Base-by-base conservation (phyloP, 2,797 vertebrate genomes). In the Microctenopoma steveboyesi region DNA sequence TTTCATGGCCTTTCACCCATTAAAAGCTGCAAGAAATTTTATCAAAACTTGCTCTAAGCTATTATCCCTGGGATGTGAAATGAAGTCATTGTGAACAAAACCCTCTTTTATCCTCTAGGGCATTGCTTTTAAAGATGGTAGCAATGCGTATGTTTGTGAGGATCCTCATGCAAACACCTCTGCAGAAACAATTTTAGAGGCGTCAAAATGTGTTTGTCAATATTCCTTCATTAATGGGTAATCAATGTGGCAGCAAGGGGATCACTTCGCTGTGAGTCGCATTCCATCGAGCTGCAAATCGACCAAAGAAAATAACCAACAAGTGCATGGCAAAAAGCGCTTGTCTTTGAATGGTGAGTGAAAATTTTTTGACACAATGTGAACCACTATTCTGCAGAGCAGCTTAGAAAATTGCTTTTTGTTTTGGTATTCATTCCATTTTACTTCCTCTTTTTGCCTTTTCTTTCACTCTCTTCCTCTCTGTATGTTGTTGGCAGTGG, bases 201-300 rank as follows among this genome's bases (percentile, higher is more conserved):
- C 27, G 28, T 62, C 71, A 79, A 74, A 76, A 86, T 74, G 39
- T 11, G 27, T 79, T 81, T 76, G 72, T 77, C 87, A 39, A 86
- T 92, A 72, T 64, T 72, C 37, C 63, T 73, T 74, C n/a, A 56
- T 88, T 86, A 87, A 87, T 85, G 73, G 72, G 53, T 68, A 78
- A 87, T 88, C 84, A 77, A 83, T 88, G 70, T 0, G 18, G 64
- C 50, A 15, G 71, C 54, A 67, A 76, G 28, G 55, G 72, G 76
- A 83, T 88, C 79, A 42, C 64, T 83, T 76, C 50, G 56, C 69
- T 73, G 50, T 15, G 14, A 87, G 70, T 79, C 5, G 12, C 78
- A 78, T 87, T 67, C 66, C 69, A 79, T 79, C 7, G 71, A 90
- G 75, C 72, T 68, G 22, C 64, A 72, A 74, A 91, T 91, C 67